phyloP scores from a whole-genome alignment of 2,113 vertebrate genomes.

The Pterocles burchelli region DNA sequence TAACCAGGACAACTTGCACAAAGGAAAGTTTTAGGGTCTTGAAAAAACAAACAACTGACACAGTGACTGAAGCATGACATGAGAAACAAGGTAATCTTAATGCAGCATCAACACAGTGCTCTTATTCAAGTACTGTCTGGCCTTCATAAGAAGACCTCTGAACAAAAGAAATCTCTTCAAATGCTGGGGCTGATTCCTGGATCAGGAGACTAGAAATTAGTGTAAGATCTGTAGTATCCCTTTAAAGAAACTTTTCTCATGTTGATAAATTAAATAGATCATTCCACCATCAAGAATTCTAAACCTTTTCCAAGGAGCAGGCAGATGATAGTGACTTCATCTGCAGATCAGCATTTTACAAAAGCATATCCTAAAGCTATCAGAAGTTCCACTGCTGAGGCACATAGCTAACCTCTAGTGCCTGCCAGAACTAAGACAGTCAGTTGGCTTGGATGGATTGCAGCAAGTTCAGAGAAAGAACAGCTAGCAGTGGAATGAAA shows the following conservation, averaged over 20 bases:
- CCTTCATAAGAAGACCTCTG: not conserved
- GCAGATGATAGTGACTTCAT: not conserved
- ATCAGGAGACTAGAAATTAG: not conserved
- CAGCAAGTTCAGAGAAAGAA: not conserved
- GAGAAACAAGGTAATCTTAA: not conserved
- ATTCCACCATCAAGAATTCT: not conserved
- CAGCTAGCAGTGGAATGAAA: not conserved
- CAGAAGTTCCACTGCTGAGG: not conserved
- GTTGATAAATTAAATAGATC: not conserved
- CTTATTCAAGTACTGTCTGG: not conserved
- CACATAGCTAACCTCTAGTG: not conserved
- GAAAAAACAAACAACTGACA: not conserved
- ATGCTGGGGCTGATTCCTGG: not conserved
- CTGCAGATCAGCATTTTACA: not conserved
- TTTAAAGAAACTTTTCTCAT: not conserved
- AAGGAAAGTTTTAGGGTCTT: not conserved
- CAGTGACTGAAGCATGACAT: not conserved
- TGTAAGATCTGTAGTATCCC: not conserved
- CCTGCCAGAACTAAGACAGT: not conserved
- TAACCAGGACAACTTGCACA: not conserved
- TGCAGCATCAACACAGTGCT: not conserved
- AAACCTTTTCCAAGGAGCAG: not conserved
- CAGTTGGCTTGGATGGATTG: not conserved
- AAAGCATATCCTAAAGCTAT: not conserved
- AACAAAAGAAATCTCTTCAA: not conserved